Evolutionary conservation across 2,113 vertebrate genomes (phyloP), one percentile per base, ranked within the genome.

Genomic region (Myotis davidii): DNA sequence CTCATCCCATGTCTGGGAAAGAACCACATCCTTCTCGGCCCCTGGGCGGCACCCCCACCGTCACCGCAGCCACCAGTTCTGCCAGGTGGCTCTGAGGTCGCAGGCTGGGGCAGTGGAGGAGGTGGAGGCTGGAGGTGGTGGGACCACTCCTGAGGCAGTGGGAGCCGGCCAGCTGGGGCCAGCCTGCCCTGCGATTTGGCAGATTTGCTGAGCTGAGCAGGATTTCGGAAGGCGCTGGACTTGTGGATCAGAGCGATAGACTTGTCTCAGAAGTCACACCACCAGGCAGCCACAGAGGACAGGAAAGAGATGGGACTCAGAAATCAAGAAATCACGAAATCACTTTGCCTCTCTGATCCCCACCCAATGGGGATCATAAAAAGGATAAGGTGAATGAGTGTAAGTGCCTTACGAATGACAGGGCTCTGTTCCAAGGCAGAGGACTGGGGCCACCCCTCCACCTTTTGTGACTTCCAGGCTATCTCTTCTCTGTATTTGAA

Each of bases 141-240:
- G 69, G 27, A 32, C 39, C 2, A 3, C 39, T 77, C 65, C 14
- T 6, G 0, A 54, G 65, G 16, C 18, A 27, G 34, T 45, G 29
- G 64, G 85, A 85, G 11, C 52, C 73, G 32, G 39, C 56, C 6
- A 0, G 12, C 85, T 54, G 87, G 34, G 81, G 42, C 65, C 61
- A 25, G 69, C 76, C 84, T 39, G 37, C 84, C 37, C 34, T 5
- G 9, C 54, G 79, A 59, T 27, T 50, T 79, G 93, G 91, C 67
- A 74, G 67, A n/a, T 59, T 64, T 74, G 82, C 96, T 91, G 78
- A 94, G 20, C 42, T 84, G 87, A 88, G 70, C 23, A 34, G 42
- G 56, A 83, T 27, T 76, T 29, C 13, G 74, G 72, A 59, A 95
- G 85, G 37, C 2, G 1, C 50, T 54, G 9, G 48, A 32, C 45